Evolutionary conservation across 2,113 vertebrate genomes (phyloP), one percentile per base, ranked within the genome.

Genomic region (Chaetodon auriga): DNA sequence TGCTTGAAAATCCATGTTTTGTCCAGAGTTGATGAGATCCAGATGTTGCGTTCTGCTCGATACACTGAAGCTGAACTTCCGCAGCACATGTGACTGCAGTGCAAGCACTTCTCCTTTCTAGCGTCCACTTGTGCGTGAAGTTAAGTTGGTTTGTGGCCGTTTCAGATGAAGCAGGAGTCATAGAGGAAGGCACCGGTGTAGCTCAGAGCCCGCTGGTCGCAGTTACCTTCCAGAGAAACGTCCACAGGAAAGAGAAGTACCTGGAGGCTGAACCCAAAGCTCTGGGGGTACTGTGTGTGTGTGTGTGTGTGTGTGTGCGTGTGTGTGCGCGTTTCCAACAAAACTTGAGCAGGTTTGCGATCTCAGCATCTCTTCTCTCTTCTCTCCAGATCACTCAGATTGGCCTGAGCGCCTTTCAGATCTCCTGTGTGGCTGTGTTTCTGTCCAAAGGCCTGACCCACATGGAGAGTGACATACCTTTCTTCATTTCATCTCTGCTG

Each of bases 231-330:
- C 93, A 95, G 84, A 95, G 65, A 35, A 82, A 91, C 46, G 35
- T 48, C 23, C 36, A 71, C 36, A 89, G 89, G 62, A 90, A 78
- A 21, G n/a, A 89, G 62, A 96, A 95, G 72, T 96, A 88, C 75
- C 86, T 95, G 82, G 94, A 96, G 84, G 88, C 86, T 35, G 94
- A 96, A 30, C 95, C 95, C 35, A 95, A 94, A 89, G 89, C 91
- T 75, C 92, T 95, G 9, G 95, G 95, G 92, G 95, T 95, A 80
- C 9, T 19, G 11, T 36, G 62, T 63, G 38, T 48, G 30, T 48
- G n/a, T 64, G 54, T 70, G 49, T 71, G 38, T 61, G 41, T 18
- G 7, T 53, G 63, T 19, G 45, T 49, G 25, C n/a, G 21, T 61
- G 55, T 45, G 51, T 66, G 12, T 41, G 7, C 25, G 14, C 48